These are phyloP conservation scores for Brachyptera risi DNA, from an alignment of 2,888 invertebrate genomes.

Conservation along the genomic window DNA sequence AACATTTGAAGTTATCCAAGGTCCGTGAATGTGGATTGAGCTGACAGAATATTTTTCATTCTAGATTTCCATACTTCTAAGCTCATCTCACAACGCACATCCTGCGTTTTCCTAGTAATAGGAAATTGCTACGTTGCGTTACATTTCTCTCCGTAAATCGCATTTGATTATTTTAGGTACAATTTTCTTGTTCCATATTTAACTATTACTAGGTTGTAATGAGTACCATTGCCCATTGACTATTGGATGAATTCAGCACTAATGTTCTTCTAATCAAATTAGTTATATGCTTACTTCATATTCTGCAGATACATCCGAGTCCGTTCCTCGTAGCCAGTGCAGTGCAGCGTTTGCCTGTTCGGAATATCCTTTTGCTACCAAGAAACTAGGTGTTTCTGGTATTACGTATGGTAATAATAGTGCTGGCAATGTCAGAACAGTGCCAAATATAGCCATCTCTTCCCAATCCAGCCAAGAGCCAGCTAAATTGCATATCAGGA, in stretches of 20 bases:
- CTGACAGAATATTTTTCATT: too few species aligned
- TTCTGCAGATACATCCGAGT: constrained; percentile 30
- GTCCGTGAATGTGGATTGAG: too few species aligned
- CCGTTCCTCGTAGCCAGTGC: constrained; percentile 28
- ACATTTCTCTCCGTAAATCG: not conserved
- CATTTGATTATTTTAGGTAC: not conserved
- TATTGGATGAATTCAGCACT: not conserved
- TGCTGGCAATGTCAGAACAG: constrained; percentile 28
- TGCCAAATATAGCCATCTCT: constrained; percentile 31
- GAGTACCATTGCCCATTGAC: too few species aligned
- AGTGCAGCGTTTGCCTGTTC: constrained; percentile 28
- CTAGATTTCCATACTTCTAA: too few species aligned
- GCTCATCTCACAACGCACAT: too few species aligned
- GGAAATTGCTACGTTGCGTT: too few species aligned
- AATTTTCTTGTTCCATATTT: not conserved
- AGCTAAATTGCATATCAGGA: constrained; percentile 28
- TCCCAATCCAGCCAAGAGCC: constrained; percentile 31
- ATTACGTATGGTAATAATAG: constrained; percentile 28
- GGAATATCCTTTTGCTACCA: constrained; percentile 26
- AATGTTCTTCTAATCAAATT: not conserved
- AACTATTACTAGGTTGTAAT: too few species aligned
- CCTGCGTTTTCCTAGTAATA: too few species aligned
- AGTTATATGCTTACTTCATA: constrained; percentile 26
- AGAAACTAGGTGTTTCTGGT: constrained; percentile 31
- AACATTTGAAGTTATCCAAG: too few species aligned